phyloP scores from a whole-genome alignment of 2,888 invertebrate species.

The Eurytoma californica region DNA sequence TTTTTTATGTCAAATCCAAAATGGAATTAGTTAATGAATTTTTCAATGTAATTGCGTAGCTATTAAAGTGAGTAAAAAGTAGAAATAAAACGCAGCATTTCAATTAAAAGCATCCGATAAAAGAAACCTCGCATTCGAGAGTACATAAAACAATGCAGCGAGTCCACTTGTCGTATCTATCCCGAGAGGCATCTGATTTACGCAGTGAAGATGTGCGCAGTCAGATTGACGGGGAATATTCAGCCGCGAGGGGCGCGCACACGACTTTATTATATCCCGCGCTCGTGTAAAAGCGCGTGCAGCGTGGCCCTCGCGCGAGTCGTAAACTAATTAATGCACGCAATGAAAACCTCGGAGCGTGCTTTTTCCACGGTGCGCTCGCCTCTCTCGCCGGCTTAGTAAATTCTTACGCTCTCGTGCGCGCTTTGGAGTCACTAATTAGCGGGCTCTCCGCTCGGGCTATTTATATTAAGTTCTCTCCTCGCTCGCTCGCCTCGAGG shows the following conservation, averaged over 20 bases:
- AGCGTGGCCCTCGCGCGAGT: neutral
- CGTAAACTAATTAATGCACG: constrained; percentile 41
- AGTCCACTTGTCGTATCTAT: constrained; percentile 1
- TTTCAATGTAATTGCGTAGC: neutral
- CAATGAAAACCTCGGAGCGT: constrained; percentile 20
- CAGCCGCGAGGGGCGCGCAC: neutral
- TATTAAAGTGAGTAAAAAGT: neutral
- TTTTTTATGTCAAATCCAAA: too few relatives aligned
- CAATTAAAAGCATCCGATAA: too few relatives aligned
- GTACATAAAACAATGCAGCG: neutral
- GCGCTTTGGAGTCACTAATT: constrained; percentile 52
- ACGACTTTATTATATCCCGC: constrained; percentile 12
- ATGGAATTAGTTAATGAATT: neutral
- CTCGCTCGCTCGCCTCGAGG: neutral
- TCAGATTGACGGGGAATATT: constrained; percentile 19
- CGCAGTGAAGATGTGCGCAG: neutral
- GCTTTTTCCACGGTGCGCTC: constrained; percentile 1
- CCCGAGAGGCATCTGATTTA: constrained; percentile 10
- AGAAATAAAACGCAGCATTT: too few relatives aligned
- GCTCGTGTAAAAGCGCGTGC: constrained; percentile 2
- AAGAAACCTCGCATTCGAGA: too few relatives aligned
- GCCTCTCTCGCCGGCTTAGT: constrained; percentile 3
- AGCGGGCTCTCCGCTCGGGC: constrained; percentile 37
- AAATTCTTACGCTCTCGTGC: constrained; percentile 30
- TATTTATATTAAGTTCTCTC: constrained; percentile 47